Percentiles rank a stretch among this genome's conserved stretches.
Conservation (phyloP, 2,888 invertebrate species). For the Tholera decimalis region DNA sequence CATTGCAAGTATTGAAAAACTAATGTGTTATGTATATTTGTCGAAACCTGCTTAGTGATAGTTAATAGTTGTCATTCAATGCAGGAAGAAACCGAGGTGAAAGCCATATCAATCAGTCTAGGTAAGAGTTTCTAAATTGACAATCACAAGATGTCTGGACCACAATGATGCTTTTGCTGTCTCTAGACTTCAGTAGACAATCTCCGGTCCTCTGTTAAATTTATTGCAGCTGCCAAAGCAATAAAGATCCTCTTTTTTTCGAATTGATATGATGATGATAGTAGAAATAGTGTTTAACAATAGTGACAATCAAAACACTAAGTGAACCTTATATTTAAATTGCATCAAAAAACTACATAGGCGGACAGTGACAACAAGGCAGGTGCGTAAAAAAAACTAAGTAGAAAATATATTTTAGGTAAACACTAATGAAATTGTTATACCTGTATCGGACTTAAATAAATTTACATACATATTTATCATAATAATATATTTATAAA, state of each 20-base stretch:
- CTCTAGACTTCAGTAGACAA: background rate
- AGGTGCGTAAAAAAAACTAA: too few relatives aligned
- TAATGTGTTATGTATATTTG: too few relatives aligned
- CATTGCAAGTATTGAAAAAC: conserved; percentile 7
- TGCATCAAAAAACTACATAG: too few relatives aligned
- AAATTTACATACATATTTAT: too few relatives aligned
- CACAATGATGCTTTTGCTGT: conserved; percentile 1
- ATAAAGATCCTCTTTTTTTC: background rate
- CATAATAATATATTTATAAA: too few relatives aligned
- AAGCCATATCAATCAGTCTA: conserved; percentile 35
- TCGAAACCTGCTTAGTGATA: conserved; percentile 8
- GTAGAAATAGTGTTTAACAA: background rate
- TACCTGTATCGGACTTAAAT: too few relatives aligned
- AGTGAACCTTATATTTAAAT: too few relatives aligned
- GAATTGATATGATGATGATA: background rate
- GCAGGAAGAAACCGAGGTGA: conserved; percentile 15
- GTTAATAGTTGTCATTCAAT: conserved; percentile 5
- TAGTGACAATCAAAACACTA: too few relatives aligned
- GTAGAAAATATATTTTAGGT: too few relatives aligned
- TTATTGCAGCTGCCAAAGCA: background rate
- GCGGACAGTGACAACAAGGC: too few relatives aligned
- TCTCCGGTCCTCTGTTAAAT: conserved; percentile 5
- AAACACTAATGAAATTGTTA: too few relatives aligned
- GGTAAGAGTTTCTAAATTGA: conserved; percentile 39
- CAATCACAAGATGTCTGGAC: conserved; percentile 24